Evolutionary conservation across 2,888 invertebrate species (phyloP).

Genomic region (Ganaspis brasiliensis): DNA sequence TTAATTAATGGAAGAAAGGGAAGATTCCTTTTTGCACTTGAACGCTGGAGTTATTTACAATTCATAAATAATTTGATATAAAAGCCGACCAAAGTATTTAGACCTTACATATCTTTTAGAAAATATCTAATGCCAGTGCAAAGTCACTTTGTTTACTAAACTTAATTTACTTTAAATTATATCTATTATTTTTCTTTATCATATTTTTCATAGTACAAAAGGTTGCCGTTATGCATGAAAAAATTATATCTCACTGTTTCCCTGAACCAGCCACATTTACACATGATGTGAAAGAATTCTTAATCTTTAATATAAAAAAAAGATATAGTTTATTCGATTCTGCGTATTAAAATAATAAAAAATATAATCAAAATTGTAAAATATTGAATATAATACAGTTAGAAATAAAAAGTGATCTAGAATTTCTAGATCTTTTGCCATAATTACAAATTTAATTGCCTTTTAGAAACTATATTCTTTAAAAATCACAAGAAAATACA

Average conservation of each 20-base stretch:
- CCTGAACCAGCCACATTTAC: constrained; percentile 62
- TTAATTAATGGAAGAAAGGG: constrained; percentile 19
- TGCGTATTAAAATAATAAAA: too few relatives aligned
- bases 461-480: not conserved
- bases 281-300: constrained; percentile 36
- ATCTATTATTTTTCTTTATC: not conserved
- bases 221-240: constrained; percentile 30
- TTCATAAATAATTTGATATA: constrained; percentile 5
- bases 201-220: constrained; percentile 9
- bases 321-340: too few relatives aligned
- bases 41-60: constrained; percentile 23
- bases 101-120: constrained; percentile 7
- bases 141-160: constrained; percentile 35
- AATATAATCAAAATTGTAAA: too few relatives aligned
- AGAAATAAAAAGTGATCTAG: too few relatives aligned
- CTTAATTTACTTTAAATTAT: constrained; percentile 12
- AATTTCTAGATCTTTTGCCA: not conserved
- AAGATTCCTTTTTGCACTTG: constrained; percentile 13
- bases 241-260: constrained; percentile 50
- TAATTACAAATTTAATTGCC: not conserved
- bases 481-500: constrained; percentile 1
- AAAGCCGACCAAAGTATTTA: not conserved
- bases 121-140: constrained; percentile 38
- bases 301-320: not conserved
- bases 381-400: too few relatives aligned